Evolutionary conservation across 2,113 vertebrate species (phyloP).

Genomic region (Nipponia nippon): DNA sequence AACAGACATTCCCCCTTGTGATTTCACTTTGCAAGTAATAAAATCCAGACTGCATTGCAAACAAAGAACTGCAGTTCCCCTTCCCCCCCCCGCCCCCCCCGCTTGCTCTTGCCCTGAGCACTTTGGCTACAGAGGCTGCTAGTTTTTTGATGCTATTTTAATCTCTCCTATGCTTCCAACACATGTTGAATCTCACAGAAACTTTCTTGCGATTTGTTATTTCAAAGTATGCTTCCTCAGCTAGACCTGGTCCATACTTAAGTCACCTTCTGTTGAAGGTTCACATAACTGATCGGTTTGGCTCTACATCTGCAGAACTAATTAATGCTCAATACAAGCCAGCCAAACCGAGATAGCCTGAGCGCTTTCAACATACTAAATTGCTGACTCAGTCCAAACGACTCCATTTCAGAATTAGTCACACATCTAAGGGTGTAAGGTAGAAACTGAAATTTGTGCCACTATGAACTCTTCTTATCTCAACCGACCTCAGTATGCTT

Average conservation of each 20-base stretch:
- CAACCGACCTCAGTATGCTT: neutral
- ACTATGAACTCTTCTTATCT: neutral
- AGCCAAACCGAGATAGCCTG: neutral
- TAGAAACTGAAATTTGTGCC: neutral
- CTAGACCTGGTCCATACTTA: neutral
- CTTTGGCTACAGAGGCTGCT: neutral
- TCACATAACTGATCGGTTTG: neutral
- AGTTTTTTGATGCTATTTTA: neutral
- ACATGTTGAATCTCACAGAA: neutral
- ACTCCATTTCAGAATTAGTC: neutral
- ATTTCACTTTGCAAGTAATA: slow-evolving; percentile 32
- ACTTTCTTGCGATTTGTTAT: neutral
- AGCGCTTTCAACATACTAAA: neutral
- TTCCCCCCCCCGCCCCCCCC: neutral
- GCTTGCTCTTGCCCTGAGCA: neutral
- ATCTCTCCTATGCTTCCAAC: neutral
- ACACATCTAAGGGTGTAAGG: neutral
- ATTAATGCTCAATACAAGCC: neutral
- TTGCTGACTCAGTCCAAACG: slow-evolving; percentile 2
- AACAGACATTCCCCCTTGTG: neutral
- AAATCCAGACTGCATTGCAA: slow-evolving; percentile 21
- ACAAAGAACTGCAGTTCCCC: neutral
- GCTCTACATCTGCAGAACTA: neutral
- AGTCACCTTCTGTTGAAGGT: neutral
- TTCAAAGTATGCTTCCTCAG: neutral